These are phyloP conservation scores for Cantharis nigra DNA, from an alignment of 2,888 invertebrate species.

Conservation along the genomic window DNA sequence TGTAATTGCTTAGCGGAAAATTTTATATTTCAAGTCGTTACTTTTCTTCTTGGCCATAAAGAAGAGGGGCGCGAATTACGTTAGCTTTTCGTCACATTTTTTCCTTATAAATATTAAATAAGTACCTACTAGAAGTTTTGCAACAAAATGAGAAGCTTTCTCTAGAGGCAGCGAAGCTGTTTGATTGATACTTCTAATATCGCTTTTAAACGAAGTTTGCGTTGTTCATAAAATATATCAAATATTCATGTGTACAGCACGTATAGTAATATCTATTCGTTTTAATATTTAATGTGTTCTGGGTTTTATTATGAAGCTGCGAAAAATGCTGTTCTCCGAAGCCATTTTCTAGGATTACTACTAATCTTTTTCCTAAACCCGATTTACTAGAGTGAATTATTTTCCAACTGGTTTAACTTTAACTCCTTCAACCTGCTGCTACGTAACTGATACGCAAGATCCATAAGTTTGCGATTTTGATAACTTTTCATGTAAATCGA, in stretches of 20 bases:
- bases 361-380: constrained; percentile 47
- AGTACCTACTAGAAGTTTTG: constrained; percentile 9
- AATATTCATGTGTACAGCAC: constrained; percentile 34
- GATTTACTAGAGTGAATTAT: constrained; percentile 46
- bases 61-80: not conserved
- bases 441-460: constrained; percentile 23
- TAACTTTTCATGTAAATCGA: constrained; percentile 24
- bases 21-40: not conserved
- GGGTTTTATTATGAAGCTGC: constrained; percentile 40
- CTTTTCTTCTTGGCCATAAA: not conserved
- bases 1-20: not conserved
- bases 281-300: constrained; percentile 47
- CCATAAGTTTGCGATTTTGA: constrained; percentile 29
- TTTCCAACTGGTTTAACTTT: constrained; percentile 44
- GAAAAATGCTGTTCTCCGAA: constrained; percentile 46
- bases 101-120: constrained; percentile 16
- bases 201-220: constrained; percentile 33
- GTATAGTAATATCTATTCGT: constrained; percentile 43
- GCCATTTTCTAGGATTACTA: constrained; percentile 49
- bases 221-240: constrained; percentile 35
- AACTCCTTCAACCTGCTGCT: constrained; percentile 27
- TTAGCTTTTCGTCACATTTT: constrained; percentile 2
- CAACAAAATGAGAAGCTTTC: constrained; percentile 9
- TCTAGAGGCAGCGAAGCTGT: constrained; percentile 22
- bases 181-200: constrained; percentile 36